Evolutionary conservation across 2,888 invertebrate species (phyloP).

Genomic region (Syritta pipiens): DNA sequence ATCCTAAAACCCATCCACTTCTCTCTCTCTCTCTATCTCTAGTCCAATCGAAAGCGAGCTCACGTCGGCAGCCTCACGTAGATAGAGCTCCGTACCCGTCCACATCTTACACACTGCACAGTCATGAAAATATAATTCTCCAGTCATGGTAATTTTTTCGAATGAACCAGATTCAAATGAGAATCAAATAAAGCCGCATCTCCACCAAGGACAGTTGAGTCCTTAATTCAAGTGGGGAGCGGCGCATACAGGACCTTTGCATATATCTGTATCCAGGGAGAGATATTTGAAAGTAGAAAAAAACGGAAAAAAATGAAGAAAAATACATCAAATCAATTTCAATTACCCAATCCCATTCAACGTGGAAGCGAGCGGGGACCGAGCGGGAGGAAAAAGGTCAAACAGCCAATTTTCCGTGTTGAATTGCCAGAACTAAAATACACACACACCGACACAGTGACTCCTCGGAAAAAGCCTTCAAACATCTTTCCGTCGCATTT

Average conservation of each 20-base stretch:
- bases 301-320: conserved; percentile 8
- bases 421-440: conserved; percentile 7
- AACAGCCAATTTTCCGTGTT: conserved; percentile 29
- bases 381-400: conserved; percentile 35
- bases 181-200: not conserved
- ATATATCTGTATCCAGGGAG: not conserved
- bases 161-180: not conserved
- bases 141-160: not conserved
- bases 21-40: not conserved
- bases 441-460: conserved; percentile 1
- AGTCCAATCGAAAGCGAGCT: too few species aligned
- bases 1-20: too few species aligned
- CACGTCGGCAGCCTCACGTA: too few species aligned
- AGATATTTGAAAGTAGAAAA: not conserved
- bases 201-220: not conserved
- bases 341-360: conserved; percentile 43
- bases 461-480: conserved; percentile 22
- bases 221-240: not conserved
- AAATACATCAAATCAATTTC: conserved; percentile 44
- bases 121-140: conserved; percentile 24
- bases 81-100: too few species aligned
- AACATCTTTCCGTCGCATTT: conserved; percentile 54
- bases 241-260: not conserved
- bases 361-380: not conserved
- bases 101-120: too few species aligned